Base-by-base conservation (phyloP, 2,113 vertebrate species). In the Phalacrocorax carbo region DNA sequence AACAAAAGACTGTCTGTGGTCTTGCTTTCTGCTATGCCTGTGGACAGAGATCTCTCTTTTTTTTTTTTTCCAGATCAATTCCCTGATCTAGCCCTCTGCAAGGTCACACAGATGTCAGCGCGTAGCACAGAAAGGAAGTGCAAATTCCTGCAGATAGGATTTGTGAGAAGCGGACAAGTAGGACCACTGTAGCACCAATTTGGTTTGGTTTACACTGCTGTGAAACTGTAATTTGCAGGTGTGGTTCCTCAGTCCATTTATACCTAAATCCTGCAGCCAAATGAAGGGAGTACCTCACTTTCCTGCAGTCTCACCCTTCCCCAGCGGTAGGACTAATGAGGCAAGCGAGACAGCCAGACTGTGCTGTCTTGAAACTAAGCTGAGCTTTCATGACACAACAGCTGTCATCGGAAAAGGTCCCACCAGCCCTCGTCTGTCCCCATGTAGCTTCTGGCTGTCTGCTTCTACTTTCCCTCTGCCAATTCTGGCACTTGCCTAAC, bases 31-130 rank as follows among this genome's bases (percentile, higher is more conserved):
- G 21, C 40, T 55, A 4, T 5, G 12, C 34, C 27, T 58, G 23
- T 36, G 27, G 46, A 75, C 3, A 1, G 3, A 48, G 34, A 19
- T 25, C 9, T 54, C 20, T 22, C 5, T 11, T 36, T 52, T 15
- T 2, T 0, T 7, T 11, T 36, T 57, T 15, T 2, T 0, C 11
- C 58, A 49, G 40, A 65, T 65, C 13, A 40, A 2, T 19, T 58
- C 38, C 11, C 36, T 70, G 49, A 82, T n/a, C 27, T 9, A 75
- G 40, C 16, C 16, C 36, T 61, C 36, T 58, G 36, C 73, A 80
- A 64, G 30, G 51, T 49, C 75, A 85, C n/a, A 15, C 30, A 19
- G 57, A 54, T 30, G 23, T 14, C 75, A 60, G 38, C 13, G 27
- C 55, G 16, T 1, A 4, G 23, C 52, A 57, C 27, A 57, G 49